Evolutionary conservation across 64 coral and sea anemone species (phyloP).

Genomic region (Montipora cactus): DNA sequence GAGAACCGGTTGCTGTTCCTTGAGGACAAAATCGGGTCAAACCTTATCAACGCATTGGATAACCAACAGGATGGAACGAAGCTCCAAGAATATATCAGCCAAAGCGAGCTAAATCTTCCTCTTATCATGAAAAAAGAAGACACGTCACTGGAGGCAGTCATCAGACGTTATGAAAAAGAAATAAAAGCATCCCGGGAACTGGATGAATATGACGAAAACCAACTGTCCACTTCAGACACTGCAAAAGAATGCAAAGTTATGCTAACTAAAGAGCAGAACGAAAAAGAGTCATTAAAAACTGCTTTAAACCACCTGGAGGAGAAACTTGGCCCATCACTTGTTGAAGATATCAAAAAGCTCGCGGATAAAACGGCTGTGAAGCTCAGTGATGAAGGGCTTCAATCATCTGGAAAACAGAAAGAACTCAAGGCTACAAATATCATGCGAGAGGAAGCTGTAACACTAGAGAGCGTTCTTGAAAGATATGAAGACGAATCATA

Average conservation of each 20-base stretch:
- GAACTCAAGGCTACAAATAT: not conserved
- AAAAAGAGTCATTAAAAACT: not conserved
- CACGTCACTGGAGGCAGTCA: slow-evolving; percentile 28
- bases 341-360: not conserved
- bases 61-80: not conserved
- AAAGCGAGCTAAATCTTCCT: slow-evolving; percentile 34
- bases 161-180: slow-evolving; percentile 49
- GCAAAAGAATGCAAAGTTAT: slow-evolving; percentile 48
- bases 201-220: not conserved
- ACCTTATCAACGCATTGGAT: slow-evolving; percentile 5
- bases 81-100: not conserved
- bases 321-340: slow-evolving; percentile 27
- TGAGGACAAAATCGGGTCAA: not conserved
- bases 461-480: slow-evolving; percentile 10
- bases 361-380: not conserved
- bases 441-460: slow-evolving; percentile 11
- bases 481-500: slow-evolving; percentile 28
- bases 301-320: not conserved
- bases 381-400: not conserved
- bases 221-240: slow-evolving; percentile 33
- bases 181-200: not conserved
- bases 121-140: slow-evolving; percentile 28
- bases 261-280: slow-evolving; percentile 19
- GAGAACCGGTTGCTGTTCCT: not conserved
- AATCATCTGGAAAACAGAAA: not conserved